Evolutionary conservation across 1,140 invertebrate genomes (phyloP), one percentile per base, ranked within the genome.

Genomic region (Drosophila arizonae): DNA sequence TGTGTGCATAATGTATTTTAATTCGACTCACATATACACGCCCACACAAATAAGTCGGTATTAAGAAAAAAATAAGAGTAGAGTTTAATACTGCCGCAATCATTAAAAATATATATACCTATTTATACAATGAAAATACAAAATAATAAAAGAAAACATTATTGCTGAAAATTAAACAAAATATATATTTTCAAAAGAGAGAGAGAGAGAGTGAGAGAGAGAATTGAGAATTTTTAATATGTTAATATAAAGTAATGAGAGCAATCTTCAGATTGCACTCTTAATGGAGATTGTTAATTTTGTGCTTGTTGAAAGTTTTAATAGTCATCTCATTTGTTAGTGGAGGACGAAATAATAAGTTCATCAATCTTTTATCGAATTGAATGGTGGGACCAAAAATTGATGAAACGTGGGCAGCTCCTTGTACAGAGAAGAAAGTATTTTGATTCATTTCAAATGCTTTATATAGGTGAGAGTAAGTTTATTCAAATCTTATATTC

Each of bases 51-150:
- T 79, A 78, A 82, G 72, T 72, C 24, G 24, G 33, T 50, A 17
- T 21, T 68, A 64, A 82, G 74, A 81, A 78, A 61, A 64, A 82
- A 78, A 81, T 21, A 21, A 21, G n/a, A 30, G 28, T 69, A 63
- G 58, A 73, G 71, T 79, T 82, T 70, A 82, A 85, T 79, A 72
- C 57, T 60, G 46, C 46, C 41, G 50, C 63, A 55, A 79, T 77
- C 56, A 84, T 72, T 79, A 65, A 79, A 82, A 82, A 46, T 6
- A 46, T 45, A 55, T 46, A 51, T 21, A 51, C 36, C 15, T 36
- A 62, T 33, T 61, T 69, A 41, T 28, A 11, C 46, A 45, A 76
- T 72, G 79, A 72, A 84, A 84, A 56, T 69, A 63, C 28, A 45
- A 45, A 33, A 2, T 21, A n/a, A n/a, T n/a, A n/a, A 30, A 33